Conservation (phyloP, 1,140 invertebrate species). For the Drosophila cardini region DNA sequence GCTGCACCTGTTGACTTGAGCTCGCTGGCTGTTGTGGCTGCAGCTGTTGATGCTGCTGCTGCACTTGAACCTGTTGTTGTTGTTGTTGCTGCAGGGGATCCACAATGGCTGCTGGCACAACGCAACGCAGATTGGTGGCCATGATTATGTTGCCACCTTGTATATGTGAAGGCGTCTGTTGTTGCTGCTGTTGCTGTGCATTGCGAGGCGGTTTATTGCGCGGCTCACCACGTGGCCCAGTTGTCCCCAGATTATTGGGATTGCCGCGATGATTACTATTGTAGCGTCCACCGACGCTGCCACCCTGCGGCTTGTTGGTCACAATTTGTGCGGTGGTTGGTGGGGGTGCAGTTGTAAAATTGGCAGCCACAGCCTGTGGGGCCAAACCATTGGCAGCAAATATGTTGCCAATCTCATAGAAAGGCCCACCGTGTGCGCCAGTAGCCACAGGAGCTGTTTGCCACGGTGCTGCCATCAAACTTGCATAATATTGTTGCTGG, state of each 20-base stretch:
- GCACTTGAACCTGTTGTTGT: conserved; percentile 45
- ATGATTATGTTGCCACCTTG: conserved; percentile 72
- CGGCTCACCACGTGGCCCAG: conserved; percentile 66
- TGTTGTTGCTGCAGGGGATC: conserved; percentile 58
- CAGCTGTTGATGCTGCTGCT: conserved; percentile 53
- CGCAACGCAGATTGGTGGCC: conserved; percentile 53
- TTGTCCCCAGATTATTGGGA: conserved; percentile 66
- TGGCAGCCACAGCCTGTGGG: conserved; percentile 87
- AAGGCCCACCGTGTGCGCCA: conserved; percentile 86
- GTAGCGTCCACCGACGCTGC: conserved; percentile 64
- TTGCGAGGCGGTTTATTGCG: conserved; percentile 70
- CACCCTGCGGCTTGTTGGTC: conserved; percentile 73
- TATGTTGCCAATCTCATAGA: conserved; percentile 90
- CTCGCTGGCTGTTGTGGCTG: conserved; percentile 38
- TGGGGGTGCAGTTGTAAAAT: conserved; percentile 82
- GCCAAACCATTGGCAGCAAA: conserved; percentile 91
- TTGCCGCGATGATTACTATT: conserved; percentile 72
- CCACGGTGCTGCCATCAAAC: conserved; percentile 72
- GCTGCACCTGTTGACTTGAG: conserved; percentile 44
- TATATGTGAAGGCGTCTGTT: conserved; percentile 62
- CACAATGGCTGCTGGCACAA: conserved; percentile 68
- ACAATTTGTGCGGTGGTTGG: conserved; percentile 71
- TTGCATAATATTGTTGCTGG: conserved; percentile 83
- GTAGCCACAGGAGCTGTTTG: conserved; percentile 84
- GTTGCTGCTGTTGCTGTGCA: conserved; percentile 44